These are phyloP conservation scores for Xanthorhoe spadicearia DNA, from an alignment of 2,888 invertebrate species.

Conservation along the genomic window DNA sequence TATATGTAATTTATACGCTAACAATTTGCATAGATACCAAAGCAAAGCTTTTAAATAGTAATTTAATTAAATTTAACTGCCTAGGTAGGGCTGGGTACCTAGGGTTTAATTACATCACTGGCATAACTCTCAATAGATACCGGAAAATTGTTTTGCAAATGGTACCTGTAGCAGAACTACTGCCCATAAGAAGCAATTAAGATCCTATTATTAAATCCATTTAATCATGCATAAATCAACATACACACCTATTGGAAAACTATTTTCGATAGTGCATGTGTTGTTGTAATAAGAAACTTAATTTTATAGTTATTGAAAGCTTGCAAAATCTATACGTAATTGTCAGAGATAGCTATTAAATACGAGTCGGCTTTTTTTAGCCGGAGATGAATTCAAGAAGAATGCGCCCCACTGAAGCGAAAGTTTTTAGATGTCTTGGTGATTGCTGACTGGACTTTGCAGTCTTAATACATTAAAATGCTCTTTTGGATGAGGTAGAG, in stretches of 20 bases:
- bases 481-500: background rate
- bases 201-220: constrained; percentile 22
- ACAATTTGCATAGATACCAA: background rate
- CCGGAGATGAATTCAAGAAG: too few relatives aligned
- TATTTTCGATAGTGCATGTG: constrained; percentile 13
- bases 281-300: background rate
- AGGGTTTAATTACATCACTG: background rate
- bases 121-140: constrained; percentile 4
- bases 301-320: background rate
- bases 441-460: too few relatives aligned
- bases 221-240: constrained; percentile 21
- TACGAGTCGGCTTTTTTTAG: too few relatives aligned
- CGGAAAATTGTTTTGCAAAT: constrained; percentile 1
- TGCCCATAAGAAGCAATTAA: constrained; percentile 22
- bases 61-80: background rate
- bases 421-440: too few relatives aligned
- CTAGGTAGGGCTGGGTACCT: background rate
- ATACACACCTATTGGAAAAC: constrained; percentile 13
- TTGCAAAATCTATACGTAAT: background rate
- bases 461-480: background rate
- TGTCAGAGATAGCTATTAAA: too few relatives aligned
- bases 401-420: too few relatives aligned
- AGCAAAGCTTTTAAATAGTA: background rate
- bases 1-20: background rate
- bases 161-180: background rate